phyloP scores from a whole-genome alignment of 2,888 invertebrate genomes.

The Acheta domesticus region DNA sequence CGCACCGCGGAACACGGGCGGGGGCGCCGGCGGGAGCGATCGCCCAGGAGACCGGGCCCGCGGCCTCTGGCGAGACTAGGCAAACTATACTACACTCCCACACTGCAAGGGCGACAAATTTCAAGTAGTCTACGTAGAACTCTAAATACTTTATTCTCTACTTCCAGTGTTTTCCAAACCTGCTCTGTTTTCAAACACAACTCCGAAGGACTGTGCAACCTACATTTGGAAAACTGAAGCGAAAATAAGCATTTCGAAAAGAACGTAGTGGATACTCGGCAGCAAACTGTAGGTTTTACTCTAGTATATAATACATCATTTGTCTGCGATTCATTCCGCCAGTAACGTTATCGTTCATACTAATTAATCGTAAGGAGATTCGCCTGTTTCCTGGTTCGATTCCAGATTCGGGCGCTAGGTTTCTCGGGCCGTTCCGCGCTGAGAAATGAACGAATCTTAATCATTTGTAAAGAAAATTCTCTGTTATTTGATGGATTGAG shows the following conservation, averaged over 20 bases:
- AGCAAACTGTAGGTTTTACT: conserved; percentile 18
- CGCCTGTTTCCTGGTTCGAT: conserved; percentile 9
- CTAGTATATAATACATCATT: conserved; percentile 11
- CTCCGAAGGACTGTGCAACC: conserved; percentile 11
- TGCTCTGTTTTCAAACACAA: conserved; percentile 11
- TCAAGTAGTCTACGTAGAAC: conserved; percentile 9
- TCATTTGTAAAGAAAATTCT: conserved; percentile 18
- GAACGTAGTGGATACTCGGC: conserved; percentile 7
- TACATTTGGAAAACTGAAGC: conserved; percentile 18
- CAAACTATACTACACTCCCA: conserved; percentile 18
- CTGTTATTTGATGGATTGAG: conserved; percentile 18
- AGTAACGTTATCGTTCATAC: conserved; percentile 9
- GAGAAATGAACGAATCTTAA: conserved; percentile 8
- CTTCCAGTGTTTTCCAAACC: conserved; percentile 18
- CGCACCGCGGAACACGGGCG: not conserved
- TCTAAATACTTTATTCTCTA: conserved; percentile 10
- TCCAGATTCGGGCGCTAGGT: conserved; percentile 6
- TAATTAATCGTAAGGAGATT: conserved; percentile 18
- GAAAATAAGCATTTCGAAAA: conserved; percentile 11
- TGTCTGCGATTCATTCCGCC: conserved; percentile 9
- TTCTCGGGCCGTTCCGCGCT: conserved; percentile 4
- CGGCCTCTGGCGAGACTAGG: conserved; percentile 6
- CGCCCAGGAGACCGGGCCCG: conserved; percentile 6
- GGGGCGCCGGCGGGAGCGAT: not conserved
- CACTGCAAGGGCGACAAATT: conserved; percentile 11